Evolutionary conservation across 2,113 vertebrate species (phyloP).

Genomic region (Otocyon megalotis): DNA sequence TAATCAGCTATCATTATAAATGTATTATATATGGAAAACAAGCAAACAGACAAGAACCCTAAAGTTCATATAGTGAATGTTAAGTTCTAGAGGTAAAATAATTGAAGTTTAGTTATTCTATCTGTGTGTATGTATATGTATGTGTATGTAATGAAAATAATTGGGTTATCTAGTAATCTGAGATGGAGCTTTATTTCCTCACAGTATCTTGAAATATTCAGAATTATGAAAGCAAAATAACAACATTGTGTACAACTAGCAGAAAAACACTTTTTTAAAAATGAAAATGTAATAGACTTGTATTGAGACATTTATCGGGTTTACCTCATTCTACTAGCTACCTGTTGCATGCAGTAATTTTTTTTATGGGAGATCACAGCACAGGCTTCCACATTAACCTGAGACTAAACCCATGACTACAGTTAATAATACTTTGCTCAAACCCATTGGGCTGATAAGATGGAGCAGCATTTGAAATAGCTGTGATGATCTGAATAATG

Average conservation of each 20-base stretch:
- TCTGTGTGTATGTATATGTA: not conserved
- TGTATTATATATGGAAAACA: not conserved
- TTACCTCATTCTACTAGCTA: not conserved
- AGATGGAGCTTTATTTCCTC: not conserved
- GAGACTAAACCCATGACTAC: not conserved
- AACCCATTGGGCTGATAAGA: not conserved
- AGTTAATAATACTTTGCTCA: slow-evolving; percentile 36
- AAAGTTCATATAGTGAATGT: not conserved
- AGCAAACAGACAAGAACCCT: not conserved
- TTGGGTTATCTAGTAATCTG: not conserved
- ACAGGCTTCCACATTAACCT: not conserved
- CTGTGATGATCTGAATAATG: not conserved
- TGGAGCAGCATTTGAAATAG: not conserved
- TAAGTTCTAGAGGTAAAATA: not conserved
- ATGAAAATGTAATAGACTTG: not conserved
- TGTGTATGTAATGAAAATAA: not conserved
- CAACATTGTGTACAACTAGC: not conserved
- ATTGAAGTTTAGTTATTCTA: not conserved
- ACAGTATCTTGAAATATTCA: not conserved
- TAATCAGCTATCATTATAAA: not conserved
- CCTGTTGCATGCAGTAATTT: not conserved
- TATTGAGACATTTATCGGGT: not conserved
- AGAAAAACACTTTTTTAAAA: not conserved
- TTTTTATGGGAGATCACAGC: not conserved
- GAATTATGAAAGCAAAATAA: not conserved